These are phyloP conservation scores for Creontiades dilutus DNA, from an alignment of 2,888 invertebrate species.

Conservation along the genomic window DNA sequence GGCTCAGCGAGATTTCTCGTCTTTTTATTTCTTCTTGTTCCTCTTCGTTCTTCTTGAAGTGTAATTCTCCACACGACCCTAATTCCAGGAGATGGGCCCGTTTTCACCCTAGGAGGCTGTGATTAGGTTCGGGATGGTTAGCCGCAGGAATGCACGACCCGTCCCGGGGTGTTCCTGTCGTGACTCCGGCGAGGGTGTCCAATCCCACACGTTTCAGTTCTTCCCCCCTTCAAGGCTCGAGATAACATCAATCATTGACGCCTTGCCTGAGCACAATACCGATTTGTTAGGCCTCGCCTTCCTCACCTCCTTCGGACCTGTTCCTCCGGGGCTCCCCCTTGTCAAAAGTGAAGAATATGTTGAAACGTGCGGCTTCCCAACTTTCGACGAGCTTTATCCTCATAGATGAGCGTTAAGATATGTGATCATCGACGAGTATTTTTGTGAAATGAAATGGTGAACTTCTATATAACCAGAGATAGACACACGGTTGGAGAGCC, in stretches of 20 bases:
- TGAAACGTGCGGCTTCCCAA: too few species aligned
- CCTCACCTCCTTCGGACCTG: conserved; percentile 47
- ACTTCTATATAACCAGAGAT: too few species aligned
- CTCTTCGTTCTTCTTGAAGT: neutral
- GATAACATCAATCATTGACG: conserved; percentile 65
- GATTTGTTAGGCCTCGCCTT: conserved; percentile 52
- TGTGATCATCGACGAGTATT: too few species aligned
- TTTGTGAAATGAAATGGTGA: too few species aligned
- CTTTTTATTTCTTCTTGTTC: neutral
- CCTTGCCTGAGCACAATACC: conserved; percentile 55
- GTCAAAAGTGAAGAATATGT: conserved; percentile 24
- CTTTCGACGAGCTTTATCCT: too few species aligned
- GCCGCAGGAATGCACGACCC: conserved; percentile 43
- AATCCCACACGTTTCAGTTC: conserved; percentile 56
- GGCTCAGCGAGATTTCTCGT: neutral
- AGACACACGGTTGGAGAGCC: too few species aligned
- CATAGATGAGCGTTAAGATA: too few species aligned
- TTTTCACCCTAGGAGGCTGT: conserved; percentile 60
- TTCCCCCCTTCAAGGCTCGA: conserved; percentile 15
- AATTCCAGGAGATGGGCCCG: conserved; percentile 57
- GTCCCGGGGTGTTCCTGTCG: conserved; percentile 56
- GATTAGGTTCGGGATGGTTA: conserved; percentile 56
- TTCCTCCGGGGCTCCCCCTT: conserved; percentile 31
- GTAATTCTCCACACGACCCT: conserved; percentile 57
- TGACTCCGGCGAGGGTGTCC: conserved; percentile 60